A percentile compares a stretch with the other conserved stretches of the same genome.
Evolutionary conservation across 2,888 invertebrate species (phyloP).

Genomic region (Drosophila macrospina): DNA sequence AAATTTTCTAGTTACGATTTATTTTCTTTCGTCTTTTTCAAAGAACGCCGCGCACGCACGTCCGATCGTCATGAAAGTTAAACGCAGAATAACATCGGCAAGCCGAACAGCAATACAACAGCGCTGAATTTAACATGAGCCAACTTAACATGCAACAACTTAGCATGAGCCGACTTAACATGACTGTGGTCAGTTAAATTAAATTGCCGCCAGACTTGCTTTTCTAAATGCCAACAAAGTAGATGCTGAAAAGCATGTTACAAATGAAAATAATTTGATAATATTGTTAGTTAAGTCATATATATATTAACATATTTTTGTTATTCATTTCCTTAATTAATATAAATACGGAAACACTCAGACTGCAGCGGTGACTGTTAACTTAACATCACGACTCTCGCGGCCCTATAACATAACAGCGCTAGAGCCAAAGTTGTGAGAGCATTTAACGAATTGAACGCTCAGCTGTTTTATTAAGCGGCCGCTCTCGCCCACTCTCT

Average conservation of each 20-base stretch:
- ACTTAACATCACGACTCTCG: conserved; percentile 28
- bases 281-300: rapidly evolving
- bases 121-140: conserved; percentile 27
- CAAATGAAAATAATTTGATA: background rate
- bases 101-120: conserved; percentile 9
- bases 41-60: conserved; percentile 54
- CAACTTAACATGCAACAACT: conserved; percentile 15
- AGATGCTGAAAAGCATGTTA: too few relatives aligned
- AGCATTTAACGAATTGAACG: background rate
- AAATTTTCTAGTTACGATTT: conserved; percentile 38
- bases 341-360: background rate
- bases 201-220: conserved; percentile 26
- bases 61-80: conserved; percentile 59
- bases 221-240: too few relatives aligned
- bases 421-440: conserved; percentile 20
- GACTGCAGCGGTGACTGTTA: conserved; percentile 1
- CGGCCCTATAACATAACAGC: conserved; percentile 26
- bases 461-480: conserved; percentile 37
- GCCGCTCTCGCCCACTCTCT: conserved; percentile 4
- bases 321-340: background rate
- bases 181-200: conserved; percentile 23
- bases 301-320: rapidly evolving
- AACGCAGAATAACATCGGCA: conserved; percentile 50
- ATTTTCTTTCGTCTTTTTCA: conserved; percentile 24
- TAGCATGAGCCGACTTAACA: conserved; percentile 26